Percentiles rank a stretch among this genome's conserved stretches.
These are phyloP conservation scores for Xanthorhoe designata DNA, from an alignment of 2,888 invertebrate genomes.

Conservation along the genomic window DNA sequence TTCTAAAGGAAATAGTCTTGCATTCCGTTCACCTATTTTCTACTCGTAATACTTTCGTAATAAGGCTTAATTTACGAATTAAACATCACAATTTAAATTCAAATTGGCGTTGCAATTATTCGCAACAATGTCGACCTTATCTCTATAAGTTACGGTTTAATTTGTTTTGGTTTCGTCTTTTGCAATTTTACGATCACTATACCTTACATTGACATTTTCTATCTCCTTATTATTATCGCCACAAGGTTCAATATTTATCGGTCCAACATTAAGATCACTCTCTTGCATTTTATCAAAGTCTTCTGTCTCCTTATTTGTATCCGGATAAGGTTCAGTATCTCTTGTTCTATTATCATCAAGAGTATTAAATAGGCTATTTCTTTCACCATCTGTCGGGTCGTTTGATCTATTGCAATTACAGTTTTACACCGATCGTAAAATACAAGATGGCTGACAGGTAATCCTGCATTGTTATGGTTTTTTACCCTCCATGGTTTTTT, in stretches of 20 bases:
- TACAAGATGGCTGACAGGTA: conserved; percentile 75
- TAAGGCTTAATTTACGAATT: conserved; percentile 41
- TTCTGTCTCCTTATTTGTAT: conserved; percentile 20
- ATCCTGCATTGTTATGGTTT: conserved; percentile 70
- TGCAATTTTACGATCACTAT: conserved; percentile 37
- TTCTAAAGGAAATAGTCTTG: conserved; percentile 42
- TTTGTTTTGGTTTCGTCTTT: conserved; percentile 29
- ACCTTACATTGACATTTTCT: conserved; percentile 21
- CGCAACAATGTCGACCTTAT: conserved; percentile 17
- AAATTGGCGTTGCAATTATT: conserved; percentile 26
- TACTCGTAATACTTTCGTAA: conserved; percentile 41
- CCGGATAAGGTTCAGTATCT: conserved; percentile 27
- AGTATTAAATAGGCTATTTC: conserved; percentile 47
- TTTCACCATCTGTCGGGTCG: conserved; percentile 63
- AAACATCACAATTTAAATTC: conserved; percentile 38
- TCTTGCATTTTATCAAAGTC: conserved; percentile 18
- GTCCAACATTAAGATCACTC: conserved; percentile 32
- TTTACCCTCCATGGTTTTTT: conserved; percentile 58
- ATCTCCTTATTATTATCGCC: conserved; percentile 18
- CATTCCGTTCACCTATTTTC: conserved; percentile 40
- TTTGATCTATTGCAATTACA: conserved; percentile 81
- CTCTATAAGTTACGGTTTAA: conserved; percentile 11
- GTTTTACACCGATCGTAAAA: conserved; percentile 79
- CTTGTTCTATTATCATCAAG: conserved; percentile 31
- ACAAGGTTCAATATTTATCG: conserved; percentile 29